These are phyloP conservation scores for Gastrophysa polygoni DNA, from an alignment of 2,888 invertebrate genomes.

Conservation along the genomic window DNA sequence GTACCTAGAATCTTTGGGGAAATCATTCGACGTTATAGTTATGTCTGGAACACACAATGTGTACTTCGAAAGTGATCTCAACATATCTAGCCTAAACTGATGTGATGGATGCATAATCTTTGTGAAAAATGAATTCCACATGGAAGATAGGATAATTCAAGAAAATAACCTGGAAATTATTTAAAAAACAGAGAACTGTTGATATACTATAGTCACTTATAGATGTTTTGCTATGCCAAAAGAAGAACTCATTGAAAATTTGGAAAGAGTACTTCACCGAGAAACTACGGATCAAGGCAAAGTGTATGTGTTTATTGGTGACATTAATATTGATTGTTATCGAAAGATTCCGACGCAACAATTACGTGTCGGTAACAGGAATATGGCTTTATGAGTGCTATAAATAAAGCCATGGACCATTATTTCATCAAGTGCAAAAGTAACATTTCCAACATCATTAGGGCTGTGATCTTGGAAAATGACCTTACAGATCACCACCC, in stretches of 20 bases:
- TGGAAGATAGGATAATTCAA: not conserved
- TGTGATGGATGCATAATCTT: no score
- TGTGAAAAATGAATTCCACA: not conserved
- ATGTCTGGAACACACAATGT: slow-evolving; percentile 16
- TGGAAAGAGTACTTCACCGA: not conserved
- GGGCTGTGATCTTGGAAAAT: no score
- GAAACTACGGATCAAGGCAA: not conserved
- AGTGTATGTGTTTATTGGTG: slow-evolving; percentile 3
- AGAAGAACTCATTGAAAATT: slow-evolving; percentile 16
- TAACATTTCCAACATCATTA: no score
- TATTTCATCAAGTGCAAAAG: slow-evolving; percentile 11
- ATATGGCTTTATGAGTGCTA: slow-evolving; percentile 21
- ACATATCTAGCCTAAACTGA: no score
- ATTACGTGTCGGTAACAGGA: slow-evolving; percentile 16
- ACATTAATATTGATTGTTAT: slow-evolving; percentile 9
- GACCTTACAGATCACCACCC: no score
- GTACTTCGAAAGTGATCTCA: not conserved
- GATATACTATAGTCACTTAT: slow-evolving; percentile 17
- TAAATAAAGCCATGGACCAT: slow-evolving; percentile 20
- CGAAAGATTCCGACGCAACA: slow-evolving; percentile 1
- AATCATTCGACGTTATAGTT: slow-evolving; percentile 19
- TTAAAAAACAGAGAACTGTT: slow-evolving; percentile 7
- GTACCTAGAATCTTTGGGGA: slow-evolving; percentile 4
- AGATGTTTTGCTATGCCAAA: slow-evolving; percentile 9
- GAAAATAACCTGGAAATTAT: slow-evolving; percentile 12